Conservation (phyloP, 2,113 vertebrate genomes). For the Pollachius pollachius region DNA sequence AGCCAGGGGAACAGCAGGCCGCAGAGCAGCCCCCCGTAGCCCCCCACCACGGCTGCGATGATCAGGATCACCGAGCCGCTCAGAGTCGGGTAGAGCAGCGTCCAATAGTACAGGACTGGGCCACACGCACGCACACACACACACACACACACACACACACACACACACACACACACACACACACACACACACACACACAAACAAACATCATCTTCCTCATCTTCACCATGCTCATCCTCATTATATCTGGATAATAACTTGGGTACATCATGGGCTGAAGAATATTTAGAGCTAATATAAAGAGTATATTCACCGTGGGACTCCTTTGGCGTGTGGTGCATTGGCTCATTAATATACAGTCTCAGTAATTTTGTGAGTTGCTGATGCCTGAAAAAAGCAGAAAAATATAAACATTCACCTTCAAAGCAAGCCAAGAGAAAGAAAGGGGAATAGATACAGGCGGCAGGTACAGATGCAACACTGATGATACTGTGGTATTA, state of each 20-base stretch:
- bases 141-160: conserved; percentile 1
- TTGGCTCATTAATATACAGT: conserved; percentile 61
- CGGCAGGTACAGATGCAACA: not conserved
- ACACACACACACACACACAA: conserved; percentile 10
- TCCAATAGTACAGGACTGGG: conserved; percentile 75
- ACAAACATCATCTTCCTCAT: not conserved
- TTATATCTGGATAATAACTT: not conserved
- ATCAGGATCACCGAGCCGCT: conserved; percentile 68
- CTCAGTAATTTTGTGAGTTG: conserved; percentile 73
- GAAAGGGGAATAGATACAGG: conserved; percentile 10
- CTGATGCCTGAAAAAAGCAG: conserved; percentile 70
- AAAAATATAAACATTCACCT: conserved; percentile 33
- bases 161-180: not conserved
- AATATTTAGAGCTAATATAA: not conserved
- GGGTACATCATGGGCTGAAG: too few species aligned
- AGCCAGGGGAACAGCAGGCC: conserved; percentile 72
- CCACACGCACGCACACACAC: conserved; percentile 5
- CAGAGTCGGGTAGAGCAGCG: conserved; percentile 68
- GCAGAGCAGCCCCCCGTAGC: conserved; percentile 69
- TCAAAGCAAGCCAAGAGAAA: conserved; percentile 34
- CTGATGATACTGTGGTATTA: too few species aligned
- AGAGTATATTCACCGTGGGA: conserved; percentile 61
- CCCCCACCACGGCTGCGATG: conserved; percentile 65
- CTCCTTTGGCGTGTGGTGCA: conserved; percentile 66
- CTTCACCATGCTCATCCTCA: not conserved